Conservation (phyloP, 2,113 vertebrate species). For the Pseudonaja textilis region DNA sequence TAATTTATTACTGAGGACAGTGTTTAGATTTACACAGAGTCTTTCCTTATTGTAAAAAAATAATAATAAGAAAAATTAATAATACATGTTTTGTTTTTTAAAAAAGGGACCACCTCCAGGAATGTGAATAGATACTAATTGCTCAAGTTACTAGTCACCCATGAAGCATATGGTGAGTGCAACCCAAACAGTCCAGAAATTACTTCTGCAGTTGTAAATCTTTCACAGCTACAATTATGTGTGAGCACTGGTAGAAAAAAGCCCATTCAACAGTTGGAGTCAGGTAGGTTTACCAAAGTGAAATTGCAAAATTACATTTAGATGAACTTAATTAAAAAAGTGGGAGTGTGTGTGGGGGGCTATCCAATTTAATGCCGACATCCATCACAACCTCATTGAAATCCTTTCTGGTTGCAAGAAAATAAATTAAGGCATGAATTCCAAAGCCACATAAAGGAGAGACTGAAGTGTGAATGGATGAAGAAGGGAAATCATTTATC, state of each 20-base stretch:
- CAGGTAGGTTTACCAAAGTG: constrained; percentile 78
- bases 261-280: constrained; percentile 80
- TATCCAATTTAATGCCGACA: constrained; percentile 73
- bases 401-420: constrained; percentile 63
- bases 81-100: constrained; percentile 31
- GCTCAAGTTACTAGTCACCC: constrained; percentile 62
- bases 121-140: constrained; percentile 50
- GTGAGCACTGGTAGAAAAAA: constrained; percentile 70
- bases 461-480: constrained; percentile 64
- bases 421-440: constrained; percentile 65
- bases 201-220: constrained; percentile 77
- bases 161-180: constrained; percentile 66
- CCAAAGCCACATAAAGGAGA: constrained; percentile 55
- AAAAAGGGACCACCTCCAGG: constrained; percentile 46
- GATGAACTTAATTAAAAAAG: constrained; percentile 82
- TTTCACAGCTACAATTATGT: constrained; percentile 80
- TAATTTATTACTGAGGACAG: constrained; percentile 39
- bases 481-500: constrained; percentile 46
- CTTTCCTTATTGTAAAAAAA: constrained; percentile 54
- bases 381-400: constrained; percentile 74
- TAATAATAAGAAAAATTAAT: not conserved
- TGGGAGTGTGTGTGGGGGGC: not conserved
- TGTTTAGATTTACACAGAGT: constrained; percentile 53
- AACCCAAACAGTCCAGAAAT: constrained; percentile 68
- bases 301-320: constrained; percentile 87